These are phyloP conservation scores for Hypomesus transpacificus DNA, from an alignment of 2,113 vertebrate genomes.

Conservation along the genomic window DNA sequence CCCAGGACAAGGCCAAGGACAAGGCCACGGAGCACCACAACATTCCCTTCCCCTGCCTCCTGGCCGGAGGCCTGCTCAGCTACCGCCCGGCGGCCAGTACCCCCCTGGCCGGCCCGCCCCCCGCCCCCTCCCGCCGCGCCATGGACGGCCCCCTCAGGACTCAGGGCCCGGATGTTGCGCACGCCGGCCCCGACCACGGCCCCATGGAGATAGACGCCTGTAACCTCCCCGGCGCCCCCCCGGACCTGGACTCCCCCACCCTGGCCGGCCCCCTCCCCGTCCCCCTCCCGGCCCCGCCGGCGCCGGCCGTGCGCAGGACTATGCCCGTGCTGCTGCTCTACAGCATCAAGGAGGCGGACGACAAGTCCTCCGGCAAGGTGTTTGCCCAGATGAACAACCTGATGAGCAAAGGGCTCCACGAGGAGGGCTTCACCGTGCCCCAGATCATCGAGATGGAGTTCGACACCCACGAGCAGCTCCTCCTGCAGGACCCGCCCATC, in stretches of 20 bases:
- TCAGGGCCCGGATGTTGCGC: conserved; percentile 81
- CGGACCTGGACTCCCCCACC: conserved; percentile 84
- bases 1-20: conserved; percentile 89
- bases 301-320: conserved; percentile 83
- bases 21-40: conserved; percentile 89
- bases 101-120: conserved; percentile 77
- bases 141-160: conserved; percentile 88
- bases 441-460: conserved; percentile 99
- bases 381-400: conserved; percentile 98
- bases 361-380: conserved; percentile 93
- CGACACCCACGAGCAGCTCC: conserved; percentile 93
- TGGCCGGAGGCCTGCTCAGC: conserved; percentile 92
- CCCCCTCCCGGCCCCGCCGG: conserved; percentile 60
- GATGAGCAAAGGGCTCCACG: conserved; percentile 95
- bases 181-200: conserved; percentile 80
- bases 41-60: conserved; percentile 98
- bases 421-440: conserved; percentile 96
- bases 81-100: conserved; percentile 89
- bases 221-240: conserved; percentile 69
- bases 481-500: conserved; percentile 96
- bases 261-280: conserved; percentile 62
- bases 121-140: conserved; percentile 68
- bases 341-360: conserved; percentile 96
- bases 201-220: conserved; percentile 95
- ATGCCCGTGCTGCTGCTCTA: conserved; percentile 93